Percentiles rank a stretch among this genome's conserved stretches.
Evolutionary conservation across 2,113 vertebrate species (phyloP).

Genomic region (Pteruthius melanotis): DNA sequence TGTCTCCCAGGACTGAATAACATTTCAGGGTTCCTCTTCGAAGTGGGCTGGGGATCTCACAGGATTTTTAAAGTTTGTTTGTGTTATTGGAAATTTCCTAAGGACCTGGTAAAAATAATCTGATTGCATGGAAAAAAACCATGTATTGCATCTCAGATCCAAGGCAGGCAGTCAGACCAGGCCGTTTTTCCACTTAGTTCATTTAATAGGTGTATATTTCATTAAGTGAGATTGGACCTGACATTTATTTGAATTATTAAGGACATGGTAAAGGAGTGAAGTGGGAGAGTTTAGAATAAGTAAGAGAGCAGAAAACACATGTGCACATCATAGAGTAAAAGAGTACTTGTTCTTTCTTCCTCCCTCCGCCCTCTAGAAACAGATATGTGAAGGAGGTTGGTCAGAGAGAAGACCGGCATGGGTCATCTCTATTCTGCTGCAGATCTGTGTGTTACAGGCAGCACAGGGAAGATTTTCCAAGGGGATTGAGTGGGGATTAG

Average conservation of each 20-base stretch:
- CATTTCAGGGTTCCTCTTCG: neutral
- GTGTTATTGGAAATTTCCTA: constrained; percentile 10
- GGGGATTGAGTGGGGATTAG: neutral
- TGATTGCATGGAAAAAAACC: neutral
- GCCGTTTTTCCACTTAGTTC: neutral
- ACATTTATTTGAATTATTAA: constrained; percentile 18
- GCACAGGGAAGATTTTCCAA: neutral
- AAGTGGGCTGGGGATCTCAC: neutral
- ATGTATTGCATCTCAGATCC: neutral
- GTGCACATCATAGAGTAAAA: neutral
- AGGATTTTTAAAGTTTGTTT: neutral
- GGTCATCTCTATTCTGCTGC: neutral
- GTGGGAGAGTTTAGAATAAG: neutral
- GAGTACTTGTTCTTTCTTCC: neutral
- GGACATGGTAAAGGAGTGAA: neutral
- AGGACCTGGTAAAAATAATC: neutral
- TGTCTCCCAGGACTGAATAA: constrained; percentile 15
- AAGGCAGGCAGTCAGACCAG: neutral
- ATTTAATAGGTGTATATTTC: neutral
- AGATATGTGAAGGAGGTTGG: neutral
- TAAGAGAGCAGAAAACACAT: neutral
- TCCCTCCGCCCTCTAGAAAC: neutral
- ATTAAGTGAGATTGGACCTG: constrained; percentile 9
- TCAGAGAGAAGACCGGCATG: neutral
- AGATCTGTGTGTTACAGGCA: neutral